These are phyloP conservation scores for Himalopsyche japonica DNA, from an alignment of 2,888 invertebrate genomes.

Conservation along the genomic window DNA sequence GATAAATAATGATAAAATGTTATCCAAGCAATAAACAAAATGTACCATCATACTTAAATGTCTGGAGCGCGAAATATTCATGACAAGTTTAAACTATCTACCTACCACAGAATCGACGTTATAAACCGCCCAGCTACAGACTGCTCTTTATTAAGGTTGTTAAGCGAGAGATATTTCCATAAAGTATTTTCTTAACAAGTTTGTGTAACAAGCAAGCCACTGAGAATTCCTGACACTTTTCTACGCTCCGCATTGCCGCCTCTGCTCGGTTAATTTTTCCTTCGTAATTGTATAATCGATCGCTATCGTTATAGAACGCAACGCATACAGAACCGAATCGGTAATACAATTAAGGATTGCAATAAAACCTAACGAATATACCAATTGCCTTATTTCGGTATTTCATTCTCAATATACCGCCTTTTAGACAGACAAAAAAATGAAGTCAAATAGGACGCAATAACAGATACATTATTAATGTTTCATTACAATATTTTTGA, in stretches of 20 bases:
- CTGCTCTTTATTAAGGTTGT: neutral
- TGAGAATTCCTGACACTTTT: neutral
- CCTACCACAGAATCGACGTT: neutral
- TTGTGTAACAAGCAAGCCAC: neutral
- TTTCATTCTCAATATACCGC: too few relatives aligned
- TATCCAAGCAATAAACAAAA: neutral
- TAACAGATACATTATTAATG: too few relatives aligned
- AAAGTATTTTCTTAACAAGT: slow-evolving; percentile 1
- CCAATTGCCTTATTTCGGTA: too few relatives aligned
- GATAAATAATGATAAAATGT: too few relatives aligned
- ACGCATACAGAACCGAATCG: neutral
- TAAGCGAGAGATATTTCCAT: neutral
- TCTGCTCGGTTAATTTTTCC: slow-evolving; percentile 5
- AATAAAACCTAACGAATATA: too few relatives aligned
- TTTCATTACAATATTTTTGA: too few relatives aligned
- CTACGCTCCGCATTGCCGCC: neutral
- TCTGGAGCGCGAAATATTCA: neutral
- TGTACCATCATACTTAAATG: neutral
- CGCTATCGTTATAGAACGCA: neutral
- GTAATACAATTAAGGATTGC: neutral
- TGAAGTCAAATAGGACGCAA: too few relatives aligned
- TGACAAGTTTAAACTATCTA: neutral
- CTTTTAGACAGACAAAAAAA: too few relatives aligned
- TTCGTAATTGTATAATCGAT: slow-evolving; percentile 6
- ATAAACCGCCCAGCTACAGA: neutral